Conservation (phyloP, 2,888 invertebrate genomes). For the Oligia latruncula region DNA sequence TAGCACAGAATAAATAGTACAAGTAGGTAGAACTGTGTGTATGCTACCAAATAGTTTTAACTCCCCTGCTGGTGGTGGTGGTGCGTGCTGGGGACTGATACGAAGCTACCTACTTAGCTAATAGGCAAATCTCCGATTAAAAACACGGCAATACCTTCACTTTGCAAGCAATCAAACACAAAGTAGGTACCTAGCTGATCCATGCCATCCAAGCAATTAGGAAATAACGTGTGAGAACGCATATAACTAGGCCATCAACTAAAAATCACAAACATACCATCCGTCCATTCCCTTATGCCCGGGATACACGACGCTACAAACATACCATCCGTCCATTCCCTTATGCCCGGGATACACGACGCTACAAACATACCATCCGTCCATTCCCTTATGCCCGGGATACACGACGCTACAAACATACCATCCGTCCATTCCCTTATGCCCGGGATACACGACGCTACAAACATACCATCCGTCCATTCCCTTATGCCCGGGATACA, state of each 20-base stretch:
- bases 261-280: background rate
- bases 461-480: background rate
- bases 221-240: background rate
- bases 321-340: background rate
- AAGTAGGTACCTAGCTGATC: background rate
- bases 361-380: background rate
- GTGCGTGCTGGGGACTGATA: too few relatives aligned
- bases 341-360: background rate
- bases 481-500: background rate
- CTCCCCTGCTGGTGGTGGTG: too few relatives aligned
- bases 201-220: background rate
- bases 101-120: background rate
- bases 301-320: too few relatives aligned
- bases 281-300: too few relatives aligned
- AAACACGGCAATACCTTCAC: background rate
- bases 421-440: background rate
- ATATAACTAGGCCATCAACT: background rate
- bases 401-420: background rate
- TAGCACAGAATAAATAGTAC: too few relatives aligned
- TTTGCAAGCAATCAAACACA: background rate
- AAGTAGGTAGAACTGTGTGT: background rate
- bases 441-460: background rate
- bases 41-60: constrained; percentile 3
- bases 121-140: background rate
- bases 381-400: too few relatives aligned